Evolutionary conservation across 2,113 vertebrate species (phyloP), one percentile per base, ranked within the genome.

Genomic region (Hippocampus zosterae): DNA sequence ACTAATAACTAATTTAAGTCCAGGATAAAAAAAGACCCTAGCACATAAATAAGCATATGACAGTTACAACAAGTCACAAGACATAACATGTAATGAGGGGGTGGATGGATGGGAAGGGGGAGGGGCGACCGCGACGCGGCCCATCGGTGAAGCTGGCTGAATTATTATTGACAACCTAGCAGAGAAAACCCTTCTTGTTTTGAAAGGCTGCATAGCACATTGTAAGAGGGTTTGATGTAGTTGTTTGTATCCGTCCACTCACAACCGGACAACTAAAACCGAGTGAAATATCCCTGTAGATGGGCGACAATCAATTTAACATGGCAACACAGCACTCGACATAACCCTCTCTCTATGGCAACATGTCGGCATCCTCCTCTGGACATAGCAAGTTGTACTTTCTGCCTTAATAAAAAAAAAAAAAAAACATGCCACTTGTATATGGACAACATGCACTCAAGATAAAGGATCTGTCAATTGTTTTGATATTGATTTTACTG

Each of bases 381-480:
- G 55, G 23, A 27, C 1, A 67, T 72, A 46, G 12, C 75, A 33
- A 13, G 5, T 60, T 70, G 64, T 53, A 44, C 41, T 59, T 60
- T 29, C 57, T 16, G 15, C 13, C 12, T 16, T 33, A 82, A 82
- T 79, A 72, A 73, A 81, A 77, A 23, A 50, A 53, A 70, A 29
- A 29, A 29, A 29, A 29, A 15, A 62, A 67, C 64, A 63, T 0
- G n/a, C 25, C 53, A 56, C 6, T 2, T 56, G 11, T 56, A 11
- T 13, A 5, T 57, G 23, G 21, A 12, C n/a, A 56, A 56, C 21
- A 56, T 56, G 1, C 10, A 44, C 9, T 44, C 42, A 46, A 15
- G 44, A 46, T 16, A 15, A 15, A 46, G 15, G 5, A 19, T 46
- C 15, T 3, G 13, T 46, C 44, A 46, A 16, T 55, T 55, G 21